Base-by-base conservation (phyloP, 1,140 invertebrate genomes). In the Hydropsyche tenuis region DNA sequence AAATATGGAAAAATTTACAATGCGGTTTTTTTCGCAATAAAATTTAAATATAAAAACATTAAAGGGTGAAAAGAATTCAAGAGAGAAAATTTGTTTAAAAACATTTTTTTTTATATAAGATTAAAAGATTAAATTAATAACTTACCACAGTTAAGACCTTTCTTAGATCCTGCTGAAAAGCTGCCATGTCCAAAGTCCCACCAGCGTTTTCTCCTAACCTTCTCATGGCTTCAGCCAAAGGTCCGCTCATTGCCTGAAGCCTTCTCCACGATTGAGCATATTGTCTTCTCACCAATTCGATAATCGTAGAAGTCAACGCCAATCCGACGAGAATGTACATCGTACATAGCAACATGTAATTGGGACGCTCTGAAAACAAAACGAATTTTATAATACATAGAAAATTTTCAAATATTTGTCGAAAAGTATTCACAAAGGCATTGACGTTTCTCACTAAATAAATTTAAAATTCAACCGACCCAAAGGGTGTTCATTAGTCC, bases 291-390 rank as follows among this genome's bases (percentile, higher is more conserved):
- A 95, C 93, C 73, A 95, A 83, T 83, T 97, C 96, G 78, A 97
- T 97, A 77, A 97, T 96, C 75, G 96, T 98, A 0, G 95, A 95
- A 1, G 96, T 96, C 51, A 99, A 82, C 1, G 96, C 95, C 81
- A 99, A 86, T 3, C 97, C 97, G 71, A 98, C 91, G 68, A 98
- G 86, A 77, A 98, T 94, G 84, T 98, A 99, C 73, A 97, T 79
- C 0, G 95, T 96, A 81, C 94, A 96, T 0, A 94, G 83, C 68
- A 97, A 84, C 90, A 96, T 94, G 81, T 96, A 96, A 77, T 92
- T 91, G 25, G 92, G 92, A 79, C 92, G 90, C 78, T 93, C 92
- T 96, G 82, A 45, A 82, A 80, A 77, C 22, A 74, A 76, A 75
- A 73, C 12, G 20, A 69, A 30, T 37, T 9, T 3, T 4, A 37